These are phyloP conservation scores for Balaeniceps rex DNA, from an alignment of 2,113 vertebrate genomes.

Conservation along the genomic window DNA sequence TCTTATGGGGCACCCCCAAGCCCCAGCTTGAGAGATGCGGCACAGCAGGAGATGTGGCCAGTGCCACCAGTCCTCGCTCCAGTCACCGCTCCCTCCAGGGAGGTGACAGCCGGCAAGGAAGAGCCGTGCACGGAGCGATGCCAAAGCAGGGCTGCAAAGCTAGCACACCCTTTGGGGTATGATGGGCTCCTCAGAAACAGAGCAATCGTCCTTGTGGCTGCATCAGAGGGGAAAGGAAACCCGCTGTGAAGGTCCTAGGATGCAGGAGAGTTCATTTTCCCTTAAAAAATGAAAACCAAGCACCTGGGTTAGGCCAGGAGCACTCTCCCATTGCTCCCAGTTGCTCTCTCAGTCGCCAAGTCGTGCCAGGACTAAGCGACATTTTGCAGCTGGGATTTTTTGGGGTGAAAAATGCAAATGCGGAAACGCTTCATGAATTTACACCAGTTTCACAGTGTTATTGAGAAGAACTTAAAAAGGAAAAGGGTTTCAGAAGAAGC, in stretches of 20 bases:
- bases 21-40: background rate
- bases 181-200: background rate
- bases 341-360: background rate
- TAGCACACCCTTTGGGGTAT: background rate
- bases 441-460: background rate
- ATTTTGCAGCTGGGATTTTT: background rate
- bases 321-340: background rate
- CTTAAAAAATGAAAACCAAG: background rate
- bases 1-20: background rate
- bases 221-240: background rate
- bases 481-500: slow-evolving; percentile 17
- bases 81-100: accelerated
- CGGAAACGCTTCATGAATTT: background rate
- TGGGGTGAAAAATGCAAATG: slow-evolving; percentile 28
- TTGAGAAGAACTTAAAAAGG: background rate
- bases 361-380: background rate
- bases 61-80: background rate
- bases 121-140: background rate
- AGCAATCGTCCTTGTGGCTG: background rate
- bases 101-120: background rate
- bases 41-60: background rate
- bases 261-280: background rate
- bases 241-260: accelerated
- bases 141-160: background rate
- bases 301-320: background rate